Base-by-base conservation (phyloP, 2,797 vertebrate species). In the Phaenicophaeus curvirostris region DNA sequence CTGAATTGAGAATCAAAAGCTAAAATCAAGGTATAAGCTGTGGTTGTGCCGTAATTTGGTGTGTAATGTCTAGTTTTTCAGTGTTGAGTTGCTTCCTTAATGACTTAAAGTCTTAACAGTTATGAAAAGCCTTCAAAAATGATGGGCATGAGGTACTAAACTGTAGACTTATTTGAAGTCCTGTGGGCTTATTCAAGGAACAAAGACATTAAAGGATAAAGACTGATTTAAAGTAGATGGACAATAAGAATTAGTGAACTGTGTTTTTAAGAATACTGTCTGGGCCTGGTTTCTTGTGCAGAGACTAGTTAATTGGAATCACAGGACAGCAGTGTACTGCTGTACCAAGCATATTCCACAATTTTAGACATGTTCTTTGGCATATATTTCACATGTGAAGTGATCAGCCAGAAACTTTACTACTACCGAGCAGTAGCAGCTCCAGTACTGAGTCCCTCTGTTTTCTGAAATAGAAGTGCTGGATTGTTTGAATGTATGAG, bases 391-490 rank as follows among this genome's bases (percentile, higher is more conserved):
- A 15, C 39, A n/a, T 66, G 19, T 58, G 51, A 81, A 84, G 37
- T 39, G 69, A 55, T 73, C 82, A 87, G 73, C 20, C 27, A 71
- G 72, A 71, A 91, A 46, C 21, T 59, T 69, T 65, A 69, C 42
- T 62, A 23, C 42, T 75, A 30, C 42, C 69, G 28, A 82, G 53
- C 62, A 8, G 7, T 73, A 8, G 85, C 78, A 81, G 35, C 8
- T 74, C 12, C 31, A 12, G 5, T 67, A 73, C 31, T 27, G 20
- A 39, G 28, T 79, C 28, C 7, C 44, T 86, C 48, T 87, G 2
- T 54, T 85, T 93, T 87, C 58, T 31, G 46, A 35, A 93, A 91
- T 62, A 50, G 33, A 94, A 80, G 33, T 80, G n/a, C 23, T 65
- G 58, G n/a, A 13, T 13, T 20, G 31, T 37, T 62, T 71, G 39